Evolutionary conservation across 2,888 invertebrate species (phyloP), one percentile per base, ranked within the genome.

Genomic region (Nemurella pictetii): DNA sequence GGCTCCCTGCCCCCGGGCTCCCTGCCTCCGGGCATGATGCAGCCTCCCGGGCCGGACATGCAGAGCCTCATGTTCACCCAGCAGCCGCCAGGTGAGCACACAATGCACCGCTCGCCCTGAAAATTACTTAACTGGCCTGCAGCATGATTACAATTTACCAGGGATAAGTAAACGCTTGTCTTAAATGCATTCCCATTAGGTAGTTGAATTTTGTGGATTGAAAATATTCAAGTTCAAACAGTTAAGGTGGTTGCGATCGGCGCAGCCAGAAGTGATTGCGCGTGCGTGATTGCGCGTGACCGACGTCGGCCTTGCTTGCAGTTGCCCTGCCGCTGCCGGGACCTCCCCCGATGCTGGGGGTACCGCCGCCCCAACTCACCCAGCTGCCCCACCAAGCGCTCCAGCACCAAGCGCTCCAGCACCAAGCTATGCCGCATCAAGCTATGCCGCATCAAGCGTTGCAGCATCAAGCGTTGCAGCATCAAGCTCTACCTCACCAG

Each of bases 401-500:
- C 81, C 90, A 85, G n/a, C 87, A 86, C 25, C 85, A 83, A 25
- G n/a, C n/a, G n/a, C n/a, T n/a, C n/a, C n/a, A n/a, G n/a, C n/a
- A n/a, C n/a, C n/a, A 86, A 12, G 86, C 80, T 26, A 72, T 87
- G 72, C 86, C 85, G 75, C 85, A 86, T 28, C 87, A 87, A 35
- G 85, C 87, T 77, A 84, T 90, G 82, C 90, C 90, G 83, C 90
- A 90, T 29, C 89, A 90, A 36, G 90, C 90, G 77, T 89, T 90
- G 74, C 90, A 90, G 20, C 87, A 87, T 30, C 86, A 86, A 12
- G 86, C 80, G 29, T 73, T 87, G 72, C 86, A 85, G 75, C 85
- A 86, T 28, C 87, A 87, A 35, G 85, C n/a, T n/a, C n/a, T n/a
- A n/a, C n/a, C n/a, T n/a, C n/a, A n/a, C n/a, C n/a, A n/a, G n/a